Evolutionary conservation across 2,113 vertebrate genomes (phyloP).

Genomic region (Equus przewalskii): DNA sequence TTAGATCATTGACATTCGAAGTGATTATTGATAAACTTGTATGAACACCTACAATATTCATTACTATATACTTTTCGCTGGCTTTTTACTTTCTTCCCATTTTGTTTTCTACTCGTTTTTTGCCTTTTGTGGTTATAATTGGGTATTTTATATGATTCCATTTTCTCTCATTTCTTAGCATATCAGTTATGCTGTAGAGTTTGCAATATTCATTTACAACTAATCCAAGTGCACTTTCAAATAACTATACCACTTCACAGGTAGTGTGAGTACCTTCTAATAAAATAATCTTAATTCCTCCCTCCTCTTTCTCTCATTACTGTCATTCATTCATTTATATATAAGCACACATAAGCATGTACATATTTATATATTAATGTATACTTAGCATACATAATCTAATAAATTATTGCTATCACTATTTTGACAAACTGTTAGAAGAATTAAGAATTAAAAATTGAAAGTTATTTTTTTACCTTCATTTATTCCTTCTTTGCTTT

Average conservation of each 20-base stretch:
- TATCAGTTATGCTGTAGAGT: neutral
- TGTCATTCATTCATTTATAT: neutral
- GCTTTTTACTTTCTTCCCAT: neutral
- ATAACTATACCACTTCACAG: neutral
- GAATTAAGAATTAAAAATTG: neutral
- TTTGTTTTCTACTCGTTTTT: neutral
- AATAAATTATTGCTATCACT: neutral
- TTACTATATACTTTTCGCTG: neutral
- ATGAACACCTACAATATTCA: neutral
- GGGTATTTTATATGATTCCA: neutral
- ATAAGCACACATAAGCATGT: neutral
- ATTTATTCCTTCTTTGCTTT: neutral
- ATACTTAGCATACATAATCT: neutral
- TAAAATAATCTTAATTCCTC: neutral
- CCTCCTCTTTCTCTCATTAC: neutral
- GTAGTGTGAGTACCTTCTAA: neutral
- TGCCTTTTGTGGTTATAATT: neutral
- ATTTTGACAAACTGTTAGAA: neutral
- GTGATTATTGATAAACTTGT: neutral
- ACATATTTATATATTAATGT: neutral
- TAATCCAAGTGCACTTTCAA: neutral
- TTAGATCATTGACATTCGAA: neutral
- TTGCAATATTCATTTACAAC: neutral
- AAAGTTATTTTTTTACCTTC: neutral
- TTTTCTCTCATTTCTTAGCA: neutral